Base-by-base conservation (phyloP, 2,113 vertebrate genomes). In the Sorex fumeus region DNA sequence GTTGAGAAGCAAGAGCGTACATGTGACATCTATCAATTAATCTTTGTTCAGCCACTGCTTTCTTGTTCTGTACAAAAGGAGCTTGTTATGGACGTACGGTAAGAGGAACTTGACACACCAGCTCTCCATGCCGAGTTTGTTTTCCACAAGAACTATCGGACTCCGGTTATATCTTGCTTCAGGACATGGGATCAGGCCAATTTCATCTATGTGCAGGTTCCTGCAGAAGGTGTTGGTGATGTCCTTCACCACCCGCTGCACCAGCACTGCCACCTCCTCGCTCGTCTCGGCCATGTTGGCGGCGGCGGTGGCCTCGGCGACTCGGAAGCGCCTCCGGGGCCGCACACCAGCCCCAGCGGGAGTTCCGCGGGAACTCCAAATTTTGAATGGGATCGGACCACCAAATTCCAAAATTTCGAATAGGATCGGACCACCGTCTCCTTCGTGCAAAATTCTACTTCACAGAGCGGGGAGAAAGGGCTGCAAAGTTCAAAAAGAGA, bases 31-130 rank as follows among this genome's bases (percentile, higher is more conserved):
- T n/a, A n/a, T n/a, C n/a, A n/a, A n/a, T n/a, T n/a, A n/a, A 92
- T 99, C 99, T 95, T 98, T 98, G 97, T 99, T 99, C 82, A 99
- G 96, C 99, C 99, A 99, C 15, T 99, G 98, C 82, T 98, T 99
- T 92, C 99, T 98, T 77, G 98, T 99, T 89, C 99, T 98, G 96
- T 99, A 99, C 77, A 99, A 98, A 79, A 99, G 98, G 94, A 99
- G 98, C 94, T 99, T 99, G 97, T 98, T 99, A 97, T 99, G 99
- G 84, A 99, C 99, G 47, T 99, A 99, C 0, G 99, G 99, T 96
- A 99, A 98, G 82, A 99, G 98, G 95, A 99, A 99, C 98, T 99
- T 99, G 90, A 99, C 98, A 95, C 99, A 99, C 99, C 99, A 99
- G 97, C 99, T 99, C 96, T 99, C 99, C 86, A 99, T 98, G 70